These are phyloP conservation scores for Triplophysa dalaica DNA, from an alignment of 2,113 vertebrate genomes.

Conservation along the genomic window DNA sequence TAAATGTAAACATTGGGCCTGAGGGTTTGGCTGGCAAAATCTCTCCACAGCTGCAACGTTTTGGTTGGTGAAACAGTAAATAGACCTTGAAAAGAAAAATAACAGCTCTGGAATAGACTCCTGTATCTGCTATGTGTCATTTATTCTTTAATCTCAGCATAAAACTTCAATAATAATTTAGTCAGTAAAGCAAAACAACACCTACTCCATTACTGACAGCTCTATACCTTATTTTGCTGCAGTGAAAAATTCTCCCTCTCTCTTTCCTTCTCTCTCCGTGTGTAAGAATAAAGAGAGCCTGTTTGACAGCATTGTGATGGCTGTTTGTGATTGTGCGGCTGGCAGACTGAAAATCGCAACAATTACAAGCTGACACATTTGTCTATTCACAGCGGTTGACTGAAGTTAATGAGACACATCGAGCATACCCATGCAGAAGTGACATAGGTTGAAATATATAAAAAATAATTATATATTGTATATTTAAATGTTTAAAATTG, in stretches of 20 bases:
- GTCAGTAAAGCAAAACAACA: conserved; percentile 1
- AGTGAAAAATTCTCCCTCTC: neutral
- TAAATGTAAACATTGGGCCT: no score
- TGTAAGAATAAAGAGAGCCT: neutral
- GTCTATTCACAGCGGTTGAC: conserved; percentile 16
- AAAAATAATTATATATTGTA: no score
- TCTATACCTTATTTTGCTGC: neutral
- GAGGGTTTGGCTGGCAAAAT: neutral
- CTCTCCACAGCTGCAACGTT: neutral
- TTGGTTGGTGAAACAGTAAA: neutral
- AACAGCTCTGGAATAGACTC: neutral
- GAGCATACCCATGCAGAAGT: neutral
- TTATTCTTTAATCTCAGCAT: neutral
- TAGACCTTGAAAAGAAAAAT: neutral
- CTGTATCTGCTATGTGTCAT: neutral
- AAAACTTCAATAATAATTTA: conserved; percentile 5
- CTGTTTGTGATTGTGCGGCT: conserved; percentile 11
- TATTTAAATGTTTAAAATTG: no score
- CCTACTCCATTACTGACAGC: neutral
- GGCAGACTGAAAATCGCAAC: conserved; percentile 4
- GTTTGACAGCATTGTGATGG: conserved; percentile 18
- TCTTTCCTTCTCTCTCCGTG: neutral
- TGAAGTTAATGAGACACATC: neutral
- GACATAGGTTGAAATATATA: no score
- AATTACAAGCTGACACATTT: conserved; percentile 25